Conservation (phyloP, 2,113 vertebrate genomes). For the Propithecus coquereli region DNA sequence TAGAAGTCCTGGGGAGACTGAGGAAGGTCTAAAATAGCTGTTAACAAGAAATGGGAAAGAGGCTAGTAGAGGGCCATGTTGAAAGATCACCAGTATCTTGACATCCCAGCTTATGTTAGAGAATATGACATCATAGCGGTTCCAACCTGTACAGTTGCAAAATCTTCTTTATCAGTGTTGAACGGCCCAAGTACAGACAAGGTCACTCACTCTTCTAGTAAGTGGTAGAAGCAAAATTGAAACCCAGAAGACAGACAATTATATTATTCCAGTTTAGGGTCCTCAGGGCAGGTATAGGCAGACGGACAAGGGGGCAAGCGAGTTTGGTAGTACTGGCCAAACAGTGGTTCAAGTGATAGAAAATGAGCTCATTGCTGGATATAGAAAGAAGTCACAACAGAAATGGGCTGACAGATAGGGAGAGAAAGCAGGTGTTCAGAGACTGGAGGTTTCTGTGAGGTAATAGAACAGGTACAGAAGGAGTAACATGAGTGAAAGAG, state of each 20-base stretch:
- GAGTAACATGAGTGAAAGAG: background rate
- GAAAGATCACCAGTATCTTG: background rate
- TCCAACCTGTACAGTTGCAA: background rate
- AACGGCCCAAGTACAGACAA: background rate
- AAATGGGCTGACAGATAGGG: background rate
- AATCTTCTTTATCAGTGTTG: background rate
- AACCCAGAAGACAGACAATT: constrained; percentile 2
- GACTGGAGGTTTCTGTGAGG: background rate
- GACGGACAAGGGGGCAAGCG: background rate
- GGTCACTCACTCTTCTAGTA: background rate
- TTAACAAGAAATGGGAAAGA: background rate
- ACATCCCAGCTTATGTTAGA: background rate
- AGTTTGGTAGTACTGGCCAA: background rate
- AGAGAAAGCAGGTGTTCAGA: background rate
- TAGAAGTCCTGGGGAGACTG: background rate
- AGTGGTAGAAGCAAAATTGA: constrained; percentile 3
- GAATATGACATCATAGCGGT: background rate
- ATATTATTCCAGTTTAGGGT: background rate
- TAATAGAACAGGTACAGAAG: constrained; percentile 1
- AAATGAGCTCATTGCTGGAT: background rate
- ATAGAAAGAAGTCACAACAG: background rate
- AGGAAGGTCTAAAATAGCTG: background rate
- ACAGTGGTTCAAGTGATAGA: background rate
- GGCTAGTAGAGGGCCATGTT: background rate
- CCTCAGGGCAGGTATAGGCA: background rate